Evolutionary conservation across 2,797 vertebrate genomes (phyloP).

Genomic region (Iguana delicatissima): DNA sequence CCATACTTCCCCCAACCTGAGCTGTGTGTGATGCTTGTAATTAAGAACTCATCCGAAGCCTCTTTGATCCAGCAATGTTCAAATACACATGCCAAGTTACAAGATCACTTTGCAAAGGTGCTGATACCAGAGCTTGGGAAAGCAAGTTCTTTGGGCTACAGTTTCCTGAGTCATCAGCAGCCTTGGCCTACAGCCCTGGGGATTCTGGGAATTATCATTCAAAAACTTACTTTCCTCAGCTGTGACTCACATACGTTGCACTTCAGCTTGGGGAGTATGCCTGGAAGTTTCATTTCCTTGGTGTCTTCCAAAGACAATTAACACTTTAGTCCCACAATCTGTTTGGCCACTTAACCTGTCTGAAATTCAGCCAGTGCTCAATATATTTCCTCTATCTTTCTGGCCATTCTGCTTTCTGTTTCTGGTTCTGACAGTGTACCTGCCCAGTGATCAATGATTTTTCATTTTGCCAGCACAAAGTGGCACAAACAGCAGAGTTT

Average conservation of each 20-base stretch:
- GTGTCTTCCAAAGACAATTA: not conserved
- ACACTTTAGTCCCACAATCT: not conserved
- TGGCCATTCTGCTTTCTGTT: not conserved
- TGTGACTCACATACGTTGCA: too few relatives aligned
- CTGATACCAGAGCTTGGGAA: too few relatives aligned
- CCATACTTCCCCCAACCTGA: not conserved
- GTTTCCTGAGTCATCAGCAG: too few relatives aligned
- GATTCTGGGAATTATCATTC: too few relatives aligned
- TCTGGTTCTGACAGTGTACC: slow-evolving; percentile 12
- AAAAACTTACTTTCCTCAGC: too few relatives aligned
- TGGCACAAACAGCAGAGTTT: slow-evolving; percentile 64
- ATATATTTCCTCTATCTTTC: not conserved
- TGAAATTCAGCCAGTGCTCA: slow-evolving; percentile 8
- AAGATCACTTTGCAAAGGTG: not conserved
- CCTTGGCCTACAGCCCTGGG: too few relatives aligned
- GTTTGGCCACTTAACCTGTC: not conserved
- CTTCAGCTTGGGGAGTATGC: too few relatives aligned
- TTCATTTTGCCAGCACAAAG: slow-evolving; percentile 41
- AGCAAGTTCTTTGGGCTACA: too few relatives aligned
- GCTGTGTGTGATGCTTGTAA: not conserved
- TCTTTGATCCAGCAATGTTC: not conserved
- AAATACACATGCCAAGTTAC: not conserved
- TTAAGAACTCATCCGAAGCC: not conserved
- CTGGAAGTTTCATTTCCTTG: slow-evolving; percentile 11
- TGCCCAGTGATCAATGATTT: slow-evolving; percentile 37